Evolutionary conservation across 2,888 invertebrate genomes (phyloP).

Genomic region (Sturmia bella): DNA sequence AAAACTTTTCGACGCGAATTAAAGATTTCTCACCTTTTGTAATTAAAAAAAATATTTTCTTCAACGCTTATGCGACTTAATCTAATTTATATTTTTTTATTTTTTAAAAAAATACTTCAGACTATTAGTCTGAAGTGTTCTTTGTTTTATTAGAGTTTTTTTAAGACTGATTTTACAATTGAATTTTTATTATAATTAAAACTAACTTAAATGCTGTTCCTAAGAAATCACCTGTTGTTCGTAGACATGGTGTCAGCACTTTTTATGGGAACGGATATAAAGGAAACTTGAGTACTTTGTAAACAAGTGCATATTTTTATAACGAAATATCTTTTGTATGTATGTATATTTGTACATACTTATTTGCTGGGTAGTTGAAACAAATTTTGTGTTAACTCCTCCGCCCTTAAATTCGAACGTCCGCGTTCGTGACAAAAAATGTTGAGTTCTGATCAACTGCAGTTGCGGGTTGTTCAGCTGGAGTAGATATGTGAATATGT

Average conservation of each 20-base stretch:
- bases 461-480: not conserved
- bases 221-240: not conserved
- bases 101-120: not conserved
- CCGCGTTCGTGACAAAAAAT: not conserved
- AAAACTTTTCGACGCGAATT: no score
- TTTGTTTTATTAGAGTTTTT: slow-evolving; percentile 9
- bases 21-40: no score
- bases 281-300: no score
- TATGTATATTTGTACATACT: no score
- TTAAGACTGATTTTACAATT: not conserved
- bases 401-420: slow-evolving; percentile 13
- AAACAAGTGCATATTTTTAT: no score
- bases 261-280: slow-evolving; percentile 2
- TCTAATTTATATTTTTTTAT: no score
- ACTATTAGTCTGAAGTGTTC: not conserved
- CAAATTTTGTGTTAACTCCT: not conserved
- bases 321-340: no score
- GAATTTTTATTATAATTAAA: slow-evolving; percentile 4
- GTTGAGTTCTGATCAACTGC: not conserved
- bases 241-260: slow-evolving; percentile 9
- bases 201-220: slow-evolving; percentile 6
- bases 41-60: no score
- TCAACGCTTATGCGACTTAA: no score
- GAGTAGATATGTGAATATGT: not conserved
- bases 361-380: no score